A percentile compares a stretch with the other conserved stretches of the same genome.
These are phyloP conservation scores for Acrocyrtus sp. DNA, from an alignment of 2,888 invertebrate species.

Conservation along the genomic window DNA sequence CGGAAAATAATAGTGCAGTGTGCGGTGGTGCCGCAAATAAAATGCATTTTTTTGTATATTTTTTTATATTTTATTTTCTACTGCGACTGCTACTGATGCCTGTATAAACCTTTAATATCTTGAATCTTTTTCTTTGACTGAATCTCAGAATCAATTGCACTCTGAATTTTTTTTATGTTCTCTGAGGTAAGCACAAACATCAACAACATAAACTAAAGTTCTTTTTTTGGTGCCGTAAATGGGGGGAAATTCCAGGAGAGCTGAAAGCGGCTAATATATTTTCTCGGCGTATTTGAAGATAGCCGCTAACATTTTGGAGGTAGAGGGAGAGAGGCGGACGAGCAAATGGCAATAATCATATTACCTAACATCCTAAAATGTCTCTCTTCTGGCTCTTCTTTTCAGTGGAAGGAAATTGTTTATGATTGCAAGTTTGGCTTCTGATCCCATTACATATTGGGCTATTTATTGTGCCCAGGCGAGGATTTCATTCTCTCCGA, in stretches of 20 bases:
- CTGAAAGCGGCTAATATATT: constrained; percentile 2
- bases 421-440: constrained; percentile 55
- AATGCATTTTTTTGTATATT: too few species aligned
- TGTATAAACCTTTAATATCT: too few species aligned
- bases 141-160: too few species aligned
- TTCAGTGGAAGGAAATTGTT: constrained; percentile 50
- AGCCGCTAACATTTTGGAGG: neutral
- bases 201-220: too few species aligned
- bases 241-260: neutral
- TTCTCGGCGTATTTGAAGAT: neutral
- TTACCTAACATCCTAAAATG: constrained; percentile 44
- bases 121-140: too few species aligned
- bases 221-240: too few species aligned
- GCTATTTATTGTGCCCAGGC: constrained; percentile 51
- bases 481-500: constrained; percentile 9
- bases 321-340: constrained; percentile 19
- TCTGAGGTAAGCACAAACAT: neutral
- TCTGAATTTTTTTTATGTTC: too few species aligned
- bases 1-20: too few species aligned
- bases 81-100: too few species aligned
- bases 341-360: constrained; percentile 51
- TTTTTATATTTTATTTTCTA: too few species aligned
- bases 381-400: constrained; percentile 34
- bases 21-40: too few species aligned
- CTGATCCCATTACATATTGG: constrained; percentile 55